These are phyloP conservation scores for Aricia agestis DNA, from an alignment of 1,140 invertebrate species.

Conservation along the genomic window DNA sequence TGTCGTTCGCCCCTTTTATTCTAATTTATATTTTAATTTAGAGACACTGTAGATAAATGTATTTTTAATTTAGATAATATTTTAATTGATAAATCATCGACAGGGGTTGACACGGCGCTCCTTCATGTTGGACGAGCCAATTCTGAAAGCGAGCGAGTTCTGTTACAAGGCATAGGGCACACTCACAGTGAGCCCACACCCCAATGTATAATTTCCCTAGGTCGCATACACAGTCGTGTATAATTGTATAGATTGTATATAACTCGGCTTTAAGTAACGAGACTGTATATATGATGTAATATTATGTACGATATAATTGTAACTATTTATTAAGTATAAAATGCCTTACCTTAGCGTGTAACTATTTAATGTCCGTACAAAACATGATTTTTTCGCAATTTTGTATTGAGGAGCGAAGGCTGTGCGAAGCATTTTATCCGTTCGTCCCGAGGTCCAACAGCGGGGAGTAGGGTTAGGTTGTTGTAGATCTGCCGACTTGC, in stretches of 20 bases:
- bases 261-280: constrained; percentile 62
- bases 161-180: neutral
- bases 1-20: constrained; percentile 10
- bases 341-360: constrained; percentile 63
- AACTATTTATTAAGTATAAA: constrained; percentile 65
- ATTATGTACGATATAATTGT: constrained; percentile 64
- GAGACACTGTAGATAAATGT: neutral
- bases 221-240: constrained; percentile 30
- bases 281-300: constrained; percentile 63
- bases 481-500: constrained; percentile 54
- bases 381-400: constrained; percentile 47
- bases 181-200: neutral
- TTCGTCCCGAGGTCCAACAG: constrained; percentile 35
- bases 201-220: constrained; percentile 36
- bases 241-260: constrained; percentile 49
- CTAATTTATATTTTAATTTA: constrained; percentile 5
- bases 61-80: constrained; percentile 15
- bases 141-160: constrained; percentile 39
- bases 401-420: constrained; percentile 48
- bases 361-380: constrained; percentile 66
- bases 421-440: constrained; percentile 55
- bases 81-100: neutral
- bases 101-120: constrained; percentile 8
- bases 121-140: constrained; percentile 52
- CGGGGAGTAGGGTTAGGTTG: constrained; percentile 38